Base-by-base conservation (phyloP, 2,888 invertebrate genomes). In the Phasia obesa region DNA sequence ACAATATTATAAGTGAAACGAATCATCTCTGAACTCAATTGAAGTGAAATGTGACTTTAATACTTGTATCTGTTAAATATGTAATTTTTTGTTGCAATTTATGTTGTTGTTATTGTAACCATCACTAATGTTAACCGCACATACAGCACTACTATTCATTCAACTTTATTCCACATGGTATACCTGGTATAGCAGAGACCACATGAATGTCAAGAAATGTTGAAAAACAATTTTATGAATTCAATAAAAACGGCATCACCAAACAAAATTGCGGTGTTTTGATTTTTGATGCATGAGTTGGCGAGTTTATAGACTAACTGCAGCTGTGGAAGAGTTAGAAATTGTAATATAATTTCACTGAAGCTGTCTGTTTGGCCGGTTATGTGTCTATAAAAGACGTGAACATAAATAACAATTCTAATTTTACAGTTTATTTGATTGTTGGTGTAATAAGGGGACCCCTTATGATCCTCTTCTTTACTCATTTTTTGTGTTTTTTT, bases 1-100 rank as follows among this genome's bases (percentile, higher is more conserved):
- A 35, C n/a, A 38, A 53, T 59, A 9, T 47, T 47, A 35, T 67
- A 73, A 60, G 47, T 73, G 65, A 60, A 73, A 67, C 73, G 65
- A 67, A 67, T 67, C 73, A 73, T 53, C 67, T 73, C 7, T 67
- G 71, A 59, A 73, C 67, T 67, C 67, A 79, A 79, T 73, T 74
- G 67, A 62, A 55, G 69, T 69, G 67, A 55, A 53, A 62, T 60
- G 67, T 67, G 67, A 47, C 11, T 67, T 69, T 62, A 55, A 67
- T 67, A n/a, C n/a, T n/a, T n/a, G n/a, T n/a, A 59, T 53, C 6
- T 67, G 60, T 60, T 64, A 53, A 25, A 23, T 65, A 19, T 49
- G 19, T 44, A 25, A 19, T 67, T 25, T 53, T 55, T 44, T 38
- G 4, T 59, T 59, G 11, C 13, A 19, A 4, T 17, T 27, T 3